Base-by-base conservation (phyloP, 2,888 invertebrate genomes). In the Lapara coniferarum region DNA sequence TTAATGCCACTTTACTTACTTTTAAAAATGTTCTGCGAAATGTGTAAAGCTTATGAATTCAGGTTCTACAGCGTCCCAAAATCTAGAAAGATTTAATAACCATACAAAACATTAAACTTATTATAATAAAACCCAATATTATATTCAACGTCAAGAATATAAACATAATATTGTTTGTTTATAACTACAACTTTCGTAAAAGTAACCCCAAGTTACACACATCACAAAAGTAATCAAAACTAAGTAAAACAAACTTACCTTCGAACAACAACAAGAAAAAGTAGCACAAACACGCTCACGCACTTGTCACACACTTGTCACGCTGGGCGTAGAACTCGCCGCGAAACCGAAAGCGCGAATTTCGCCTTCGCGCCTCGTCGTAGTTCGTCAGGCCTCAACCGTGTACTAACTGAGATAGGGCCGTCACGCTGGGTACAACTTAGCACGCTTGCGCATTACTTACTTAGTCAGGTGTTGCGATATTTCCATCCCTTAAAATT, bases 381-480 rank as follows among this genome's bases (percentile, higher is more conserved):
- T 52, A 37, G 44, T 58, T 52, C 57, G 30, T 56, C 66, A 58
- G 80, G 78, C 75, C 77, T 74, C 80, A 74, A 78, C 78, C 81
- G 81, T 81, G 79, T 76, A 90, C 89, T 90, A 63, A 63, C 63
- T 12, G 49, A 63, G 16, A 63, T 46, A 49, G 63, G 63, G 46
- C 49, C 63, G 63, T 63, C 63, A 63, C 63, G 63, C 63, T 63
- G 63, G 63, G 63, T 46, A 46, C 63, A 63, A 63, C 63, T 63
- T 63, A 19, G 1, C 63, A 49, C 89, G 89, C 90, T 88, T 90
- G 90, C 90, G 90, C 80, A 63, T 4, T 67, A 14, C 13, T 7
- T 4, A 12, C 10, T 37, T 71, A 71, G 78, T 73, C 84, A 84
- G 81, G 82, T 84, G 82, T 84, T 77, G 73, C 70, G 63, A 75